Conservation (phyloP, 2,888 invertebrate species). For the Drosophila nigricruria region DNA sequence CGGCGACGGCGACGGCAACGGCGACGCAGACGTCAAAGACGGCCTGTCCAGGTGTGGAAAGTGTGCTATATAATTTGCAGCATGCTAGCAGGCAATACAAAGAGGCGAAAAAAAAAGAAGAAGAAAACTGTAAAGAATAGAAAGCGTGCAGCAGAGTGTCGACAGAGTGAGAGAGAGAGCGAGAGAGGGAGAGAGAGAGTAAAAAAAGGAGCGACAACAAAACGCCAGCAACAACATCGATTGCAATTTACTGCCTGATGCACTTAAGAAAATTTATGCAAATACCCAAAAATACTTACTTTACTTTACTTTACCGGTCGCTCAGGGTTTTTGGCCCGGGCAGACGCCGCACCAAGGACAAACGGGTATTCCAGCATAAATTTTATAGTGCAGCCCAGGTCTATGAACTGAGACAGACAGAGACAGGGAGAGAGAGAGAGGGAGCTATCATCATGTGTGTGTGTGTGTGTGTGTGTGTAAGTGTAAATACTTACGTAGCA, state of each 20-base stretch:
- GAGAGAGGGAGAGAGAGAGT: slow-evolving; percentile 22
- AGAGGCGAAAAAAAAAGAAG: slow-evolving; percentile 7
- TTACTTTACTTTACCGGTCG: slow-evolving; percentile 67
- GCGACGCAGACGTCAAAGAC: slow-evolving; percentile 68
- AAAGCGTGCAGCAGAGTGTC: slow-evolving; percentile 63
- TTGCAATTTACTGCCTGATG: slow-evolving; percentile 84
- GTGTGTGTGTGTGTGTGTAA: slow-evolving; percentile 17
- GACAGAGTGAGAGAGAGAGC: slow-evolving; percentile 1
- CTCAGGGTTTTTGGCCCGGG: slow-evolving; percentile 43
- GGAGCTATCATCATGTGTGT: slow-evolving; percentile 32
- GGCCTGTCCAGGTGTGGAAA: slow-evolving; percentile 80
- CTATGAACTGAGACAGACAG: slow-evolving; percentile 66
- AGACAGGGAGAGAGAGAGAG: not conserved
- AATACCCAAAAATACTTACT: slow-evolving; percentile 84
- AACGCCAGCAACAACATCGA: slow-evolving; percentile 71
- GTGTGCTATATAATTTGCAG: slow-evolving; percentile 82
- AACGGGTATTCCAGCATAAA: slow-evolving; percentile 76
- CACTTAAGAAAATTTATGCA: slow-evolving; percentile 84
- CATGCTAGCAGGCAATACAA: slow-evolving; percentile 68
- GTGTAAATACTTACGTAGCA: slow-evolving; percentile 49
- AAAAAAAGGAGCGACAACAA: slow-evolving; percentile 45
- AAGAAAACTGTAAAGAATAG: slow-evolving; percentile 40
- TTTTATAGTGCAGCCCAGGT: slow-evolving; percentile 79
- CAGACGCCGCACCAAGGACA: slow-evolving; percentile 76
- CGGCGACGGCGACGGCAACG: slow-evolving; percentile 37